phyloP scores from a whole-genome alignment of 2,797 vertebrate species.

The Sebastes minor region DNA sequence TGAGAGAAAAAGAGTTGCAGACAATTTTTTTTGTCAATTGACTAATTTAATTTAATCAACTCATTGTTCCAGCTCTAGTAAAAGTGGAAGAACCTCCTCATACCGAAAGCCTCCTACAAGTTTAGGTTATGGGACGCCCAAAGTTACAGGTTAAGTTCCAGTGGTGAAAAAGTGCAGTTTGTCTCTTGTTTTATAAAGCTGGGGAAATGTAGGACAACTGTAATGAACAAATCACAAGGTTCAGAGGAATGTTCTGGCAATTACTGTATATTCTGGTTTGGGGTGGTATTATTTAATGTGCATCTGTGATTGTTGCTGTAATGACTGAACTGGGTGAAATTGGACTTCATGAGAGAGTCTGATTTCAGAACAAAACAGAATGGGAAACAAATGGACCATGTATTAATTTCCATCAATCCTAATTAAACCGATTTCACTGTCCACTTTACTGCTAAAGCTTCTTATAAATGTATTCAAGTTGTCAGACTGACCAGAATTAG shows the following conservation, averaged over 20 bases:
- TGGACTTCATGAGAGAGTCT: not conserved
- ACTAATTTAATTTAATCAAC: too few relatives aligned
- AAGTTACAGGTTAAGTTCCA: not conserved
- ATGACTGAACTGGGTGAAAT: conserved; percentile 6
- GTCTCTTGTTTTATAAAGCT: not conserved
- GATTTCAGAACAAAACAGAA: conserved; percentile 2
- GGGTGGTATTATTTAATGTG: not conserved
- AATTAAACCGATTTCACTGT: not conserved
- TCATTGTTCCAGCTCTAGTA: too few relatives aligned
- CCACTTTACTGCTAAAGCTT: not conserved
- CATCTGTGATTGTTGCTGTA: not conserved
- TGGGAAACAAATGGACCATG: not conserved
- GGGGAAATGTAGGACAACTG: not conserved
- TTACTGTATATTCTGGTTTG: not conserved
- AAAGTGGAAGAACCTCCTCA: not conserved
- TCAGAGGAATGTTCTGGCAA: not conserved
- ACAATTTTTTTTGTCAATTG: too few relatives aligned
- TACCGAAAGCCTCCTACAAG: not conserved
- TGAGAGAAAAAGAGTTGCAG: too few relatives aligned
- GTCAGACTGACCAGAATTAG: conserved; percentile 45
- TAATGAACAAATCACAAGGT: not conserved
- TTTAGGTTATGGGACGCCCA: not conserved
- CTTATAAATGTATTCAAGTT: conserved; percentile 13
- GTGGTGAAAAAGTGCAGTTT: not conserved
- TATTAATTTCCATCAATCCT: not conserved